Conservation (phyloP, 2,888 invertebrate genomes). For the Drosophila testacea region DNA sequence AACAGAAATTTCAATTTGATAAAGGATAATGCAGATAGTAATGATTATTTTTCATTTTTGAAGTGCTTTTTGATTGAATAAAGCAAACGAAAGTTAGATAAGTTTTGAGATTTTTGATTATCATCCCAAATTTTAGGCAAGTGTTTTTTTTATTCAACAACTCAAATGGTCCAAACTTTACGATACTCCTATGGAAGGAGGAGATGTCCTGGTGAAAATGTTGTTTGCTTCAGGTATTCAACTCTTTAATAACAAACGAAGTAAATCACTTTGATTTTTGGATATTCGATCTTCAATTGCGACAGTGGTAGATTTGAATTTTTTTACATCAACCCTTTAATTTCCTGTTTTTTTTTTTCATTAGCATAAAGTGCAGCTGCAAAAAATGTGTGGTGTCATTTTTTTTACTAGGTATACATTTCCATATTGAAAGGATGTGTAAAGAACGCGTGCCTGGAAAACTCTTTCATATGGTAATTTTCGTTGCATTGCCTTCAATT, state of each 20-base stretch:
- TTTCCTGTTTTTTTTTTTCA: slow-evolving; percentile 31
- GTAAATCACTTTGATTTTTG: slow-evolving; percentile 31
- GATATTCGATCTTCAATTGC: slow-evolving; percentile 34
- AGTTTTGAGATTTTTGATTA: not conserved
- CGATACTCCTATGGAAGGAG: too few relatives aligned
- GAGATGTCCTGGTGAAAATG: too few relatives aligned
- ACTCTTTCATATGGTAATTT: slow-evolving; percentile 63
- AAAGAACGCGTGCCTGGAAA: slow-evolving; percentile 58
- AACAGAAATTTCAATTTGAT: slow-evolving; percentile 40
- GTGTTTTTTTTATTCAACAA: not conserved
- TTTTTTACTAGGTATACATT: slow-evolving; percentile 46
- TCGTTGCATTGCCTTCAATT: slow-evolving; percentile 43
- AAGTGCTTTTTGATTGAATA: slow-evolving; percentile 56
- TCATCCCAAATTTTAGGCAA: not conserved
- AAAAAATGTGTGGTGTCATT: slow-evolving; percentile 55
- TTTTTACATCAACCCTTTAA: slow-evolving; percentile 54
- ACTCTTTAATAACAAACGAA: not conserved
- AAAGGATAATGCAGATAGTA: slow-evolving; percentile 49
- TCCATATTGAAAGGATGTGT: slow-evolving; percentile 45
- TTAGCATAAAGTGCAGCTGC: slow-evolving; percentile 73
- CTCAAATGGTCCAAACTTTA: too few relatives aligned
- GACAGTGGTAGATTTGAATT: slow-evolving; percentile 21
- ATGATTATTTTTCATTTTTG: slow-evolving; percentile 21
- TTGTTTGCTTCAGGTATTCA: not conserved
- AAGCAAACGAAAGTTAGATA: slow-evolving; percentile 21